Evolutionary conservation across 2,888 invertebrate species (phyloP).

Genomic region (Mesochorus sp.): DNA sequence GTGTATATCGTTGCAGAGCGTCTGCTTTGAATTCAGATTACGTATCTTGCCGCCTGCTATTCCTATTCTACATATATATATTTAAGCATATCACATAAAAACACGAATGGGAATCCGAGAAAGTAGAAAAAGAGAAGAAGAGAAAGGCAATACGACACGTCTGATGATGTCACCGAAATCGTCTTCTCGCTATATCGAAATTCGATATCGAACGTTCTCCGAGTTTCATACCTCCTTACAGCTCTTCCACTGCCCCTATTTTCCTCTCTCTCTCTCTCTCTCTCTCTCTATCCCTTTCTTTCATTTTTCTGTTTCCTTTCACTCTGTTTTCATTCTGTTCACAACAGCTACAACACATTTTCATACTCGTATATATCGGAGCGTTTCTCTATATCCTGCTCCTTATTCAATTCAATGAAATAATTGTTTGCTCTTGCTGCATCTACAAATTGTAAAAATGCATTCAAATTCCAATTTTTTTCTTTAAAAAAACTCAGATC

Average conservation of each 20-base stretch:
- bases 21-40: constrained; percentile 74
- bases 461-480: too few species aligned
- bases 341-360: not conserved
- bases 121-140: constrained; percentile 5
- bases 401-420: not conserved
- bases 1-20: constrained; percentile 63
- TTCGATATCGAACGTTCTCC: constrained; percentile 67
- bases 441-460: too few species aligned
- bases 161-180: constrained; percentile 67
- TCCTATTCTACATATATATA: constrained; percentile 42
- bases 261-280: constrained; percentile 11
- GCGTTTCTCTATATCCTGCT: not conserved
- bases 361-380: not conserved
- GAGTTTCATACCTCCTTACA: constrained; percentile 25
- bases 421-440: not conserved
- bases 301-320: constrained; percentile 7
- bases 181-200: constrained; percentile 68
- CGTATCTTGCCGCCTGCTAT: constrained; percentile 68
- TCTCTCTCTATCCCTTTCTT: too few species aligned
- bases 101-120: constrained; percentile 11
- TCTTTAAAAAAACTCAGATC: too few species aligned
- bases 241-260: too few species aligned
- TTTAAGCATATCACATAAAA: constrained; percentile 68
- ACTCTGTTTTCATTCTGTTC: constrained; percentile 12
- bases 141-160: constrained; percentile 56